These are phyloP conservation scores for Zeus faber DNA, from an alignment of 2,113 vertebrate genomes.

Conservation along the genomic window DNA sequence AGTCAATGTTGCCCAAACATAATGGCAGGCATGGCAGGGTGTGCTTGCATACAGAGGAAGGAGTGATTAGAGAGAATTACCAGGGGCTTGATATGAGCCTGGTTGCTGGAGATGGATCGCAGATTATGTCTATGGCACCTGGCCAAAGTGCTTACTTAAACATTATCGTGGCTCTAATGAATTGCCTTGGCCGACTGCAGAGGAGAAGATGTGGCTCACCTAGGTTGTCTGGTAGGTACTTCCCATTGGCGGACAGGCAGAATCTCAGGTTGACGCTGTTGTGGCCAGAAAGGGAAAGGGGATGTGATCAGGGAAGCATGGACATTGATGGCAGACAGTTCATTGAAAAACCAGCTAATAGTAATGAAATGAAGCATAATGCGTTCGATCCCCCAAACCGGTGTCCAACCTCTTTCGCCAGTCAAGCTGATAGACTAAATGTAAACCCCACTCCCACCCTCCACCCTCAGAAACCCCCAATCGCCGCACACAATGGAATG, in stretches of 20 bases:
- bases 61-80: slow-evolving; percentile 46
- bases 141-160: slow-evolving; percentile 33
- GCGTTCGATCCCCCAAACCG: too few relatives aligned
- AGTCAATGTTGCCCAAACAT: slow-evolving; percentile 23
- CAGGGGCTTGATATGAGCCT: slow-evolving; percentile 15
- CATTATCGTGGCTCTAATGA: slow-evolving; percentile 21
- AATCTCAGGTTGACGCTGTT: slow-evolving; percentile 90
- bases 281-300: slow-evolving; percentile 45
- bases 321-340: slow-evolving; percentile 31
- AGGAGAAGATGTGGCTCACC: slow-evolving; percentile 77
- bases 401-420: not conserved
- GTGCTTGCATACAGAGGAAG: slow-evolving; percentile 16
- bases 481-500: slow-evolving; percentile 33
- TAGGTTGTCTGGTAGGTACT: slow-evolving; percentile 80
- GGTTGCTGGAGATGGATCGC: slow-evolving; percentile 8
- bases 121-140: slow-evolving; percentile 18
- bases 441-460: slow-evolving; percentile 21
- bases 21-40: slow-evolving; percentile 15
- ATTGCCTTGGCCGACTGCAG: slow-evolving; percentile 33
- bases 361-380: too few relatives aligned
- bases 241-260: slow-evolving; percentile 88
- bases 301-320: slow-evolving; percentile 44
- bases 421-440: slow-evolving; percentile 1
- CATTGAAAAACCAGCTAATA: too few relatives aligned
- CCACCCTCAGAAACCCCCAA: slow-evolving; percentile 41